Evolutionary conservation across 1,140 invertebrate genomes (phyloP).

Genomic region (Drosophila navojoa): DNA sequence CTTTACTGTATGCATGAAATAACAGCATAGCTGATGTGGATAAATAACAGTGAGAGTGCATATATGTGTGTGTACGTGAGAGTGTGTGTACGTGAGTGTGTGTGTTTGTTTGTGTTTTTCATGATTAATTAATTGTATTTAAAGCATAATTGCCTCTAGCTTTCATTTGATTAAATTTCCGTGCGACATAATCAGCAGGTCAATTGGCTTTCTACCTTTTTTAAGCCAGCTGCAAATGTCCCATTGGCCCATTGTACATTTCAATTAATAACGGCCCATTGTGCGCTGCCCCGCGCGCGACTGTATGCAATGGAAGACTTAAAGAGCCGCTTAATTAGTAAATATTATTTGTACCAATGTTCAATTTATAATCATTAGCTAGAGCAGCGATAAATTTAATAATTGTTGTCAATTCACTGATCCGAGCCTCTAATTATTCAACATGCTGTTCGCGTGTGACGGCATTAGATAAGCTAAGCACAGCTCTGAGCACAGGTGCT

Average conservation of each 20-base stretch:
- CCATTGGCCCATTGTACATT: conserved; percentile 26
- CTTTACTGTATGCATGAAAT: conserved; percentile 68
- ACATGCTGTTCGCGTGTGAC: too few relatives aligned
- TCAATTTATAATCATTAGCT: not conserved
- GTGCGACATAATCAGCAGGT: conserved; percentile 56
- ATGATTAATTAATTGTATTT: conserved; percentile 82
- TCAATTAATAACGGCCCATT: conserved; percentile 35
- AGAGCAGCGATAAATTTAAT: too few relatives aligned
- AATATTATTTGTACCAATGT: too few relatives aligned
- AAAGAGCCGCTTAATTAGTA: not conserved
- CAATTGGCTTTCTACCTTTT: conserved; percentile 68
- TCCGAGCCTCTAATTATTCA: too few relatives aligned
- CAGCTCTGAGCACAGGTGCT: too few relatives aligned
- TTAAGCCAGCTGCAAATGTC: conserved; percentile 37
- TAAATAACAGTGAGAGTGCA: conserved; percentile 38
- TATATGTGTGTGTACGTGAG: not conserved
- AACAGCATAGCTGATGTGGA: conserved; percentile 55
- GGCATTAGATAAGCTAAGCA: too few relatives aligned
- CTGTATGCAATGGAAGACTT: conserved; percentile 35
- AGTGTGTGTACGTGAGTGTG: not conserved
- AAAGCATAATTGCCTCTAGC: conserved; percentile 81
- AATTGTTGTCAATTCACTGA: too few relatives aligned
- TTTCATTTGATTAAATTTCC: conserved; percentile 81
- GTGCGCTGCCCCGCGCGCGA: conserved; percentile 7
- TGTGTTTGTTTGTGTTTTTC: conserved; percentile 60